Evolutionary conservation across 1,140 invertebrate species (phyloP), one percentile per base, ranked within the genome.

Genomic region (Vanessa tameamea): DNA sequence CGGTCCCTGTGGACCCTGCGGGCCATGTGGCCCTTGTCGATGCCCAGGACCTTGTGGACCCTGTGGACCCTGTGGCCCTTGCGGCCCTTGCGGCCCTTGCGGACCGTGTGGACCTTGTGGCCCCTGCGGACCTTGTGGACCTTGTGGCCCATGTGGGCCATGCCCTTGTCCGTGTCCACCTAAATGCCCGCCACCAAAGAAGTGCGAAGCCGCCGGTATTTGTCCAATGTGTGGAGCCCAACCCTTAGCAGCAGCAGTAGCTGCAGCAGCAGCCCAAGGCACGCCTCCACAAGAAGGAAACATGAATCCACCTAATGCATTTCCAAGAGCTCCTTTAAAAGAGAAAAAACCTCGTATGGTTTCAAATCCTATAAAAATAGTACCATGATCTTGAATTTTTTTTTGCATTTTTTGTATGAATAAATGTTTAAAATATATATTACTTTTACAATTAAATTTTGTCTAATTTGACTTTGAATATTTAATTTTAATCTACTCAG

Each of bases 101-200:
- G 72, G 70, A 2, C 75, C 75, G 0, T 72, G 70, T 43, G 69
- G 69, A 3, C 75, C 75, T 2, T 72, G 78, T 15, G 74, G 77
- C 15, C 73, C 79, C 0, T 80, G 80, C 31, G 71, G 81, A 26
- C 77, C 82, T 47, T 78, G 80, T 57, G 72, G 73, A 3, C 75
- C 80, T 12, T 78, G 80, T 53, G 65, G 71, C 12, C 80, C 78
- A 14, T 78, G 79, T 48, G 67, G 77, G 2, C 82, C 78, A 43
- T 82, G 80, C 16, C 78, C 82, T 0, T 78, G 79, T 61, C 95
- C 95, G 72, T 95, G 95, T 51, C 95, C 95, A 82, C 65, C 78
- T 16, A 73, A 77, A 70, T 59, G 75, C 73, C 55, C 72, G 16
- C 66, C 82, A 43, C 72, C 78, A 13, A 86, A 87, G 53, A 84